Evolutionary conservation across 2,113 vertebrate genomes (phyloP).

Genomic region (Microcebus lehilahytsara): DNA sequence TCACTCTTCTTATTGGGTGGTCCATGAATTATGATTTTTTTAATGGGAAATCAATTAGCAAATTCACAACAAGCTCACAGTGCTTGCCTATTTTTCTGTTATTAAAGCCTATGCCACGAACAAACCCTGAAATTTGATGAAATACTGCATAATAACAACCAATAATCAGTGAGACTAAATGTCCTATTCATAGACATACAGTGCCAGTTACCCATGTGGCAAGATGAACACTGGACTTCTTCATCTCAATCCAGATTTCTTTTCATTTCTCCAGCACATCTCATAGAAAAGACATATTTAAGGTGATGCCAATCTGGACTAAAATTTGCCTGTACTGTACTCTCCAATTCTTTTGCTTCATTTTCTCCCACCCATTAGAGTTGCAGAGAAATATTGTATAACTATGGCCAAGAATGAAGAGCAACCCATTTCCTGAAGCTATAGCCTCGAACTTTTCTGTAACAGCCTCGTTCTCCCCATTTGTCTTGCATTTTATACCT

Average conservation of each 20-base stretch:
- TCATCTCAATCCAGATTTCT: neutral
- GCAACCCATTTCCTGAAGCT: neutral
- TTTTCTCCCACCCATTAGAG: neutral
- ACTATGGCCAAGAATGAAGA: neutral
- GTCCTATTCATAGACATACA: neutral
- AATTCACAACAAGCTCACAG: neutral
- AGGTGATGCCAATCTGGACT: neutral
- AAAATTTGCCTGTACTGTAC: neutral
- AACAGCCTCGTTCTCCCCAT: neutral
- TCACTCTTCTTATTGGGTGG: neutral
- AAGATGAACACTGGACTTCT: neutral
- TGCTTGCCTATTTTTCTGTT: neutral
- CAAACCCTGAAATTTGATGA: neutral
- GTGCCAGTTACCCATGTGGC: neutral
- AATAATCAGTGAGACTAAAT: neutral
- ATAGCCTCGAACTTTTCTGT: neutral
- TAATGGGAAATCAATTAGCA: neutral
- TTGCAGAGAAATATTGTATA: neutral
- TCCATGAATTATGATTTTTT: neutral
- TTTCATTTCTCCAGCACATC: neutral
- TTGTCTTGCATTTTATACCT: neutral
- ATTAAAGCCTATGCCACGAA: neutral
- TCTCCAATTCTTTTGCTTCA: neutral
- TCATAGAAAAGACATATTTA: neutral
- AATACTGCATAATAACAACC: neutral